A percentile compares a stretch with the other conserved stretches of the same genome.
Conservation (phyloP, 2,797 vertebrate genomes). For the Alcedo quadribrachys region DNA sequence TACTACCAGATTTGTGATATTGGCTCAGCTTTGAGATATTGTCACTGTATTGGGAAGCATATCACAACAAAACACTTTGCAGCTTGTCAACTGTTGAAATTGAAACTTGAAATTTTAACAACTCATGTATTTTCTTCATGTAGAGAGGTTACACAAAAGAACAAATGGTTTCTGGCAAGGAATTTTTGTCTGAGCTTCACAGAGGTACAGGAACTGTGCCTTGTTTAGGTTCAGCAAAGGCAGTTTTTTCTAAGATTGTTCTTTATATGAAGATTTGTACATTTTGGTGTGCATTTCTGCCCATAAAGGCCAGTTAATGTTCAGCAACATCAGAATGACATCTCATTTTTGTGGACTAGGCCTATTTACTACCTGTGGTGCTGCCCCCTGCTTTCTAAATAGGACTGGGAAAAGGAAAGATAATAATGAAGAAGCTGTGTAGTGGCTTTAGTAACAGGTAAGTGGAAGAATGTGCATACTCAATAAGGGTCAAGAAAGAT, state of each 20-base stretch:
- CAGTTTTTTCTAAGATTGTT: not conserved
- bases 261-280: not conserved
- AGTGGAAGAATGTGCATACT: fast-evolving
- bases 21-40: not conserved
- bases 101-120: not conserved
- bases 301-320: not conserved
- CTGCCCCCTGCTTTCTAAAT: not conserved
- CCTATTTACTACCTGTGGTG: not conserved
- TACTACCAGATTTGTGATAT: not conserved
- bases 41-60: not conserved
- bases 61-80: not conserved
- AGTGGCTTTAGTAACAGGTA: not conserved
- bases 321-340: not conserved
- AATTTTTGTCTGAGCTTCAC: not conserved
- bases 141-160: not conserved
- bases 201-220: not conserved
- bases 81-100: not conserved
- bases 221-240: not conserved
- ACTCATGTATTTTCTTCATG: not conserved
- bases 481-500: not conserved
- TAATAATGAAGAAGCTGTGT: not conserved
- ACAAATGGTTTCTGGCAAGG: not conserved
- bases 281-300: not conserved
- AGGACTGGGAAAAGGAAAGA: not conserved
- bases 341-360: not conserved